These are phyloP conservation scores for Galaxias olidus DNA, from an alignment of 2,797 vertebrate species.

Conservation along the genomic window DNA sequence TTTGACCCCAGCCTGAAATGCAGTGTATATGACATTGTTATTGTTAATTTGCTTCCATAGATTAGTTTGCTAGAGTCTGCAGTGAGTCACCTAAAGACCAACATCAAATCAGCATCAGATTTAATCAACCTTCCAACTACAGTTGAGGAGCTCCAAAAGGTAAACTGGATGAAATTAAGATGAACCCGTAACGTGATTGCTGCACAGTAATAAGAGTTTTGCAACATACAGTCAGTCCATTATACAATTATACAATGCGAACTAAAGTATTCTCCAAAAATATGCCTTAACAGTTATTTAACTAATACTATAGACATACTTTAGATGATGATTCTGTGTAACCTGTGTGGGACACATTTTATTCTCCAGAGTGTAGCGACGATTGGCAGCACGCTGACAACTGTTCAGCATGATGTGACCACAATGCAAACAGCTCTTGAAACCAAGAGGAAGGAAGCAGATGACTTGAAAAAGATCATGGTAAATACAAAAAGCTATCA, in stretches of 20 bases:
- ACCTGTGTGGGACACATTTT: not conserved
- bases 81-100: slow-evolving; percentile 90
- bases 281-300: too few relatives aligned
- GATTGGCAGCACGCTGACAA: slow-evolving; percentile 93
- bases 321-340: too few relatives aligned
- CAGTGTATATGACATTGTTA: not conserved
- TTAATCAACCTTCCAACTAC: slow-evolving; percentile 89
- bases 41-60: slow-evolving; percentile 64
- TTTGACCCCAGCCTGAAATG: not conserved
- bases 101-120: slow-evolving; percentile 91
- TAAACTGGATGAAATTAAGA: slow-evolving; percentile 44
- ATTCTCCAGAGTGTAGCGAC: slow-evolving; percentile 89
- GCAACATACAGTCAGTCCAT: too few relatives aligned
- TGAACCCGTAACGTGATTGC: not conserved
- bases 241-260: too few relatives aligned
- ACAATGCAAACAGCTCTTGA: slow-evolving; percentile 85
- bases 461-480: slow-evolving; percentile 55
- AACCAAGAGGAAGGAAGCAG: slow-evolving; percentile 80
- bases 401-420: slow-evolving; percentile 91
- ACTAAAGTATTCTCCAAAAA: too few relatives aligned
- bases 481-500: slow-evolving; percentile 43
- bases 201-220: too few relatives aligned
- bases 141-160: slow-evolving; percentile 96
- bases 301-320: too few relatives aligned
- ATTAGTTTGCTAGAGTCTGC: slow-evolving; percentile 85